Evolutionary conservation across 2,113 vertebrate species (phyloP).

Genomic region (Mohoua ochrocephala): DNA sequence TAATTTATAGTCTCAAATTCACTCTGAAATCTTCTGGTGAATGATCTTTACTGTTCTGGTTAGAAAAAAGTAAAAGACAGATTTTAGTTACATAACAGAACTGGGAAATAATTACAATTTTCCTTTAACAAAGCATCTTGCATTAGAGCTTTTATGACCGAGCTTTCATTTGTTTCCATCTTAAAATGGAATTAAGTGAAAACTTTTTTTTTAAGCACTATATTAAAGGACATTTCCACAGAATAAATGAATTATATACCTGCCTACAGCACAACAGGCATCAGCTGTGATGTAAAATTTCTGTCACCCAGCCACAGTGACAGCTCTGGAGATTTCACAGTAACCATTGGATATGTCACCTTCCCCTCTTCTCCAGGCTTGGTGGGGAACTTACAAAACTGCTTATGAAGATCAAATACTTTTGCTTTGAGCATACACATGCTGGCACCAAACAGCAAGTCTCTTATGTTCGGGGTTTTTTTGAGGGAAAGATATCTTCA

Average conservation of each 20-base stretch:
- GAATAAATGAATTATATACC: neutral
- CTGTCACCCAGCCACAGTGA: neutral
- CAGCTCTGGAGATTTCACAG: neutral
- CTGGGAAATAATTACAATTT: neutral
- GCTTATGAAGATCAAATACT: neutral
- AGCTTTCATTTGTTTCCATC: neutral
- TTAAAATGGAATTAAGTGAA: neutral
- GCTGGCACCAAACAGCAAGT: neutral
- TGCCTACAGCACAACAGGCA: neutral
- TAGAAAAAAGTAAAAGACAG: neutral
- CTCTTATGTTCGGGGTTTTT: accelerated
- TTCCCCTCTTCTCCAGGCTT: neutral
- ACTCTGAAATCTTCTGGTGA: neutral
- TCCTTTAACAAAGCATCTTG: neutral
- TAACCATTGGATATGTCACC: neutral
- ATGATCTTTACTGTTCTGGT: neutral
- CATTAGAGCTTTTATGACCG: neutral
- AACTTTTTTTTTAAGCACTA: neutral
- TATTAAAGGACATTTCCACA: neutral
- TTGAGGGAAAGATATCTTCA: neutral
- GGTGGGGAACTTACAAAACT: neutral
- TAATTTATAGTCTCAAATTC: neutral
- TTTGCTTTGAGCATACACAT: neutral
- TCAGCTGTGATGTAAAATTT: neutral
- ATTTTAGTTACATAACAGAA: neutral